Evolutionary conservation across 2,888 invertebrate genomes (phyloP).

Genomic region (Lordiphosa andalusiaca): DNA sequence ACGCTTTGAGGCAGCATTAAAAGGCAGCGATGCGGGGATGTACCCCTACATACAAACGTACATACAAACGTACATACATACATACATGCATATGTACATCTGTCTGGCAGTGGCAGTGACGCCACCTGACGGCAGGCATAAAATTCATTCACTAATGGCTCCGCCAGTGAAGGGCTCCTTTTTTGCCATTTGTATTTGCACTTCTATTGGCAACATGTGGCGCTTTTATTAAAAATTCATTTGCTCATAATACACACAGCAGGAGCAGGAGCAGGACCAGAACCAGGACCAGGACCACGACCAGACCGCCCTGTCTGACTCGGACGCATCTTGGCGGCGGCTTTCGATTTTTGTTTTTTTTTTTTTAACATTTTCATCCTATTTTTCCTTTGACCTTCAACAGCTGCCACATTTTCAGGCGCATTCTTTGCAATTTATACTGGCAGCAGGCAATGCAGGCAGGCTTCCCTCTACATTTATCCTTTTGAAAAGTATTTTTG

Average conservation of each 20-base stretch:
- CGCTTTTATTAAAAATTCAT: conserved; percentile 76
- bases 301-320: conserved; percentile 33
- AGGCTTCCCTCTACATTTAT: not conserved
- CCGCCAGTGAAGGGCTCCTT: conserved; percentile 10
- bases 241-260: conserved; percentile 53
- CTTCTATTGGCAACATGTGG: conserved; percentile 73
- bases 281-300: conserved; percentile 3
- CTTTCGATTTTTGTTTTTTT: conserved; percentile 14
- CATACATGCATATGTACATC: not conserved
- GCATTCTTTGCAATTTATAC: conserved; percentile 29
- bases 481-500: conserved; percentile 37
- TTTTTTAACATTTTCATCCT: conserved; percentile 7
- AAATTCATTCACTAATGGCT: conserved; percentile 72
- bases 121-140: conserved; percentile 46
- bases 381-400: conserved; percentile 57
- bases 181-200: conserved; percentile 54
- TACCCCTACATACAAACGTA: too few species aligned
- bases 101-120: conserved; percentile 33
- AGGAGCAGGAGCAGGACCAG: conserved; percentile 7
- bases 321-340: conserved; percentile 33
- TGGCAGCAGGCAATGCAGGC: conserved; percentile 8
- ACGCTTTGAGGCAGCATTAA: conserved; percentile 63
- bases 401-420: conserved; percentile 51
- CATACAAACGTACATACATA: too few species aligned
- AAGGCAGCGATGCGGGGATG: conserved; percentile 35